Conservation (phyloP, 2,797 vertebrate genomes). For the Triplophysa yarkandensis region DNA sequence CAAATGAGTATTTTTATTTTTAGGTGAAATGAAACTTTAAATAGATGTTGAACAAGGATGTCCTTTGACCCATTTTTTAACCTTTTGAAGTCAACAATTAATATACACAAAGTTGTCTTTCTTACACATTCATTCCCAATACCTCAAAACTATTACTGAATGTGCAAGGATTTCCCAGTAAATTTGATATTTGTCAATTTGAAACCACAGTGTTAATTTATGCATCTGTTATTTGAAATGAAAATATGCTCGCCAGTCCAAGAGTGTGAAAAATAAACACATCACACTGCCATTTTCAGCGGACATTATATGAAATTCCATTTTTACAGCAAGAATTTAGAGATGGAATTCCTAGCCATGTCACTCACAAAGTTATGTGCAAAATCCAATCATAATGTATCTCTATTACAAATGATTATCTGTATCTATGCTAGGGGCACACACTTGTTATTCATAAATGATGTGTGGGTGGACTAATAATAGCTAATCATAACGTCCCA, state of each 20-base stretch:
- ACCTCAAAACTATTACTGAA: background rate
- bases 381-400: slow-evolving; percentile 30
- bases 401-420: slow-evolving; percentile 35
- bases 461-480: slow-evolving; percentile 44
- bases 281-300: background rate
- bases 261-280: background rate
- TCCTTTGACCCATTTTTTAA: background rate
- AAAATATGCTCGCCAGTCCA: background rate
- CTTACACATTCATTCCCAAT: background rate
- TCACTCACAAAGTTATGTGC: slow-evolving; percentile 16
- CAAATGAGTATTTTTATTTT: too few species aligned
- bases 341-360: background rate
- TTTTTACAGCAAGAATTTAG: slow-evolving; percentile 1
- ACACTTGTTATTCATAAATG: slow-evolving; percentile 41
- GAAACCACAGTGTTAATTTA: background rate
- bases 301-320: background rate
- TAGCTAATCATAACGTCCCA: slow-evolving; percentile 40
- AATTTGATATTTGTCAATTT: background rate
- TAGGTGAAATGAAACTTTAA: background rate
- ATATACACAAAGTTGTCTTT: background rate
- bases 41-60: background rate
- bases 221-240: background rate
- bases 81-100: background rate
- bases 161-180: background rate
- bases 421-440: slow-evolving; percentile 16